A percentile compares a stretch with the other conserved stretches of the same genome.
Evolutionary conservation across 2,113 vertebrate genomes (phyloP).

Genomic region (Egretta garzetta): DNA sequence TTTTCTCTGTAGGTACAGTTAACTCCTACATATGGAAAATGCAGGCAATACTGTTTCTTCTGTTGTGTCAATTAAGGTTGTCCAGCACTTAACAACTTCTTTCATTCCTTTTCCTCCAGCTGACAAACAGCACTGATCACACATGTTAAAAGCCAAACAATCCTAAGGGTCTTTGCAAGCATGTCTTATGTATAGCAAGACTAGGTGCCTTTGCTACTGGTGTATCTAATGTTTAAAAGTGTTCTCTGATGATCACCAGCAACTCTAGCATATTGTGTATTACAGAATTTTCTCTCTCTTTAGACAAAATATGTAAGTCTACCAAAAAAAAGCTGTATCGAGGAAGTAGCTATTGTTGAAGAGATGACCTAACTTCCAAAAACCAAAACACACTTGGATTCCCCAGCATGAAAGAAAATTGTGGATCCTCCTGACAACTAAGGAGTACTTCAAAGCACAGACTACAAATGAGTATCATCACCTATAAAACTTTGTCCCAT

Average conservation of each 20-base stretch:
- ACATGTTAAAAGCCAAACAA: background rate
- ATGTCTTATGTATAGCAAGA: background rate
- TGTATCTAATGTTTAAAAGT: background rate
- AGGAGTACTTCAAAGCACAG: background rate
- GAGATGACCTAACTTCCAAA: background rate
- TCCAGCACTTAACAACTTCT: background rate
- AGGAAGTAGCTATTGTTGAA: background rate
- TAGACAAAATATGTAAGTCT: background rate
- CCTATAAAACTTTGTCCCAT: background rate
- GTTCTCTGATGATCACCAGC: background rate
- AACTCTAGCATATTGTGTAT: background rate
- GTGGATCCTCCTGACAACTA: background rate
- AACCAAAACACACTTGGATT: background rate
- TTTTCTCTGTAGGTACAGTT: background rate
- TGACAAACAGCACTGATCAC: background rate
- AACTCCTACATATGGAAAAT: background rate
- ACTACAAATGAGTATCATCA: background rate
- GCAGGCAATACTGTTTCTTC: background rate
- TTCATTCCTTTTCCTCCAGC: background rate
- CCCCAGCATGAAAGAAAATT: background rate
- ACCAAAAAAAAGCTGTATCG: fast-evolving
- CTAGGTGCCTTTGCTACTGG: fast-evolving
- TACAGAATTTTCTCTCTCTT: background rate
- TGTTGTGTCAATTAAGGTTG: background rate
- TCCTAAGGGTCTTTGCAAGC: background rate